These are phyloP conservation scores for Dasypogon diadema DNA, from an alignment of 2,888 invertebrate species.

Conservation along the genomic window DNA sequence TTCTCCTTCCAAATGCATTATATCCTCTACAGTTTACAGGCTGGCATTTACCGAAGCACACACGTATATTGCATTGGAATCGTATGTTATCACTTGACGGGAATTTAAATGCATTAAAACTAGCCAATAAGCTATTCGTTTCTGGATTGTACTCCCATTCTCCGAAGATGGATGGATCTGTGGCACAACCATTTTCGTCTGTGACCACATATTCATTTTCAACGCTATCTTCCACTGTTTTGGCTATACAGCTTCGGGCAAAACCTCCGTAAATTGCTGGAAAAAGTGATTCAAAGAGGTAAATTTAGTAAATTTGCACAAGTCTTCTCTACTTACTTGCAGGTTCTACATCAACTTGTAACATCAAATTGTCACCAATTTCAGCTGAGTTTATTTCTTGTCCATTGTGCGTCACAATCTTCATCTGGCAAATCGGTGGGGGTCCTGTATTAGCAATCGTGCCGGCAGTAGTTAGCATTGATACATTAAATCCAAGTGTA, in stretches of 20 bases:
- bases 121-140: constrained; percentile 85
- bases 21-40: constrained; percentile 93
- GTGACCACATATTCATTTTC: constrained; percentile 94
- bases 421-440: constrained; percentile 92
- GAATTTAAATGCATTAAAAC: constrained; percentile 95
- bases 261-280: constrained; percentile 92
- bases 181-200: constrained; percentile 93
- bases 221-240: constrained; percentile 88
- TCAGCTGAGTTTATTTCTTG: constrained; percentile 92
- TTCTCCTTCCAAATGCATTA: constrained; percentile 89
- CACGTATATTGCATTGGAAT: constrained; percentile 95
- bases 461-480: constrained; percentile 94
- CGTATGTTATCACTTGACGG: constrained; percentile 93
- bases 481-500: constrained; percentile 92
- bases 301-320: constrained; percentile 15
- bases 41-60: constrained; percentile 95
- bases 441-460: constrained; percentile 96
- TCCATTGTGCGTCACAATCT: constrained; percentile 87
- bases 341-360: constrained; percentile 88
- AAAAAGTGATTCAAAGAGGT: constrained; percentile 53
- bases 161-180: constrained; percentile 91
- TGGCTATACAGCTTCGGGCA: constrained; percentile 92
- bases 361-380: constrained; percentile 89
- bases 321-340: constrained; percentile 71
- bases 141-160: constrained; percentile 93